phyloP scores from a whole-genome alignment of 1,140 invertebrate species.

The Callitettix versicolor region DNA sequence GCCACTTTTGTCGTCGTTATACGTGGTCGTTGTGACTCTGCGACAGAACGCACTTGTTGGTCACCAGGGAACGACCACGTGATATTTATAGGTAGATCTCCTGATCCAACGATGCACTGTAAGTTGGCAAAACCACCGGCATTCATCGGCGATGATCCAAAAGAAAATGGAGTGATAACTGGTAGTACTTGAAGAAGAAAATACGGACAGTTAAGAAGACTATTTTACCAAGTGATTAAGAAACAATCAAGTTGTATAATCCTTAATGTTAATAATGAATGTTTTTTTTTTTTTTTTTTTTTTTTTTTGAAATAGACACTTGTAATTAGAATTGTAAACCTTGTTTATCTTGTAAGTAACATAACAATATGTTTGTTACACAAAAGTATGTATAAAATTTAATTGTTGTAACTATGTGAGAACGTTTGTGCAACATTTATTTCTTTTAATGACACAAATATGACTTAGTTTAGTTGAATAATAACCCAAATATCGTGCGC shows the following conservation, averaged over 20 bases:
- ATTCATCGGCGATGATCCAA: conserved; percentile 55
- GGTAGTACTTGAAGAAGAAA: conserved; percentile 40
- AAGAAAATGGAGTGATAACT: conserved; percentile 54
- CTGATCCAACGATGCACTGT: conserved; percentile 58
- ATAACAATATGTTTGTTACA: no score
- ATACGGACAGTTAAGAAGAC: background rate
- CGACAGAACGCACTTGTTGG: conserved; percentile 27
- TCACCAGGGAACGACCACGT: conserved; percentile 45
- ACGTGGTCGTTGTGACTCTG: conserved; percentile 27
- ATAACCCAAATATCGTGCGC: no score
- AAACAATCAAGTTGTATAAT: background rate
- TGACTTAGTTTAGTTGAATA: no score
- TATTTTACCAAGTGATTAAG: background rate
- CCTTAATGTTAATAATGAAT: no score
- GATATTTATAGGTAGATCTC: conserved; percentile 56
- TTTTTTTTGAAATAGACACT: no score
- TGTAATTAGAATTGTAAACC: no score
- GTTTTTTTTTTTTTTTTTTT: no score
- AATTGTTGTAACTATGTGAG: no score
- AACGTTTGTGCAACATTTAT: no score
- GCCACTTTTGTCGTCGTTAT: conserved; percentile 34
- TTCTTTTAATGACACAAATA: no score
- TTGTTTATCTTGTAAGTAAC: no score
- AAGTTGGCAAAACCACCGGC: conserved; percentile 60
- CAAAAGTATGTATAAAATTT: no score